Percentiles rank a stretch among this genome's conserved stretches.
Evolutionary conservation across 1,140 invertebrate genomes (phyloP).

Genomic region (Sycophaga agraensis): DNA sequence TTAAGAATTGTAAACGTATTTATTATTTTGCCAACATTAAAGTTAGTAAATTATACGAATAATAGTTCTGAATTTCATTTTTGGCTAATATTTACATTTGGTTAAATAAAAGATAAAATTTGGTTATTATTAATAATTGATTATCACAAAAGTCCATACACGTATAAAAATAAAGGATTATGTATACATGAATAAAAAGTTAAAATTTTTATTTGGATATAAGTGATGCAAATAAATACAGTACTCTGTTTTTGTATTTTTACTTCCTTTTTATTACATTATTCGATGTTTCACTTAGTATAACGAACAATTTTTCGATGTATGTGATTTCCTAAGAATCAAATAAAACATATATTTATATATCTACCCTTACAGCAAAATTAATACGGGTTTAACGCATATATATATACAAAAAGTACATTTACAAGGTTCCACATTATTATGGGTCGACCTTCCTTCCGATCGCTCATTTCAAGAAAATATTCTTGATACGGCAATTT

Average conservation of each 20-base stretch:
- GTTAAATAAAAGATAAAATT: too few relatives aligned
- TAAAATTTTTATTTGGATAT: background rate
- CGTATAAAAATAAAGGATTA: too few relatives aligned
- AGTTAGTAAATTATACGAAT: too few relatives aligned
- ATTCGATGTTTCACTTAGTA: constrained; percentile 10
- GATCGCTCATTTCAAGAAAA: background rate
- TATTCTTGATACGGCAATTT: constrained; percentile 1
- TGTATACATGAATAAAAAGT: background rate
- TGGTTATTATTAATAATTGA: too few relatives aligned
- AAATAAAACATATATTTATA: constrained; percentile 12
- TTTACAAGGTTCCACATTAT: constrained; percentile 28
- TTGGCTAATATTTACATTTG: too few relatives aligned
- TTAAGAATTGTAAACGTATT: too few relatives aligned
- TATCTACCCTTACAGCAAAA: constrained; percentile 16
- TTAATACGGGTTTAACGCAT: constrained; percentile 13
- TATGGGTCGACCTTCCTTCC: constrained; percentile 10
- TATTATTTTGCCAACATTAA: too few relatives aligned
- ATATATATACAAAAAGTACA: constrained; percentile 28
- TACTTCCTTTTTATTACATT: constrained; percentile 15
- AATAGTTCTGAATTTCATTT: too few relatives aligned
- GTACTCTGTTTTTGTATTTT: background rate
- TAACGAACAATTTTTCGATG: constrained; percentile 8
- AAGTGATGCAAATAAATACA: background rate
- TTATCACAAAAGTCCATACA: too few relatives aligned
- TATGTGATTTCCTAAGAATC: background rate